A percentile compares a stretch with the other conserved stretches of the same genome.
Evolutionary conservation across 2,113 vertebrate genomes (phyloP).

Genomic region (Nothoprocta pentlandii): DNA sequence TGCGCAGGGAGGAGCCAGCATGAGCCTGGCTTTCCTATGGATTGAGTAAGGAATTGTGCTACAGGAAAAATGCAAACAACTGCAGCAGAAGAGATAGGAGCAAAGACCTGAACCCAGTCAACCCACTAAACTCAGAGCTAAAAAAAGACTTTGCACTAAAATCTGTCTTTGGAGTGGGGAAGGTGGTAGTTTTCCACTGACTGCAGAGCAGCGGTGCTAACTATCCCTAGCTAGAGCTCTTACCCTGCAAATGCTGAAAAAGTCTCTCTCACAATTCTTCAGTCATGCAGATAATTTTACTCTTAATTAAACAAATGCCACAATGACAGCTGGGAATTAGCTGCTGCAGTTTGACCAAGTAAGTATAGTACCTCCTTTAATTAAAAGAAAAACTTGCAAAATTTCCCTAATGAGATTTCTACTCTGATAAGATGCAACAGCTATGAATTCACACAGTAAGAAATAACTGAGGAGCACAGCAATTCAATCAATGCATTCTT

Average conservation of each 20-base stretch:
- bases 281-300: not conserved
- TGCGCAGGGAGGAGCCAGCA: too few species aligned
- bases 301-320: constrained; percentile 54
- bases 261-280: not conserved
- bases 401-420: constrained; percentile 40
- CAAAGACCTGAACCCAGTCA: not conserved
- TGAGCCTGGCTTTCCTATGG: not conserved
- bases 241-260: not conserved
- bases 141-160: fast-evolving
- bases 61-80: not conserved
- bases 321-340: constrained; percentile 41
- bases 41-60: not conserved
- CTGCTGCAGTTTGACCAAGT: constrained; percentile 19
- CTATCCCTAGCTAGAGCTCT: not conserved
- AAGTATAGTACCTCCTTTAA: constrained; percentile 24
- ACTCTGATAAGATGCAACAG: not conserved
- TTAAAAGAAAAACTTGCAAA: constrained; percentile 37
- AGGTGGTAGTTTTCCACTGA: not conserved
- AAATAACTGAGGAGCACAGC: not conserved
- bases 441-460: not conserved
- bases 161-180: fast-evolving
- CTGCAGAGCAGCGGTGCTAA: fast-evolving
- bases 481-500: not conserved
- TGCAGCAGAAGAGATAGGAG: too few species aligned
- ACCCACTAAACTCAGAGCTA: not conserved